Conservation (phyloP, 2,888 invertebrate species). For the Heliconius ismenius region DNA sequence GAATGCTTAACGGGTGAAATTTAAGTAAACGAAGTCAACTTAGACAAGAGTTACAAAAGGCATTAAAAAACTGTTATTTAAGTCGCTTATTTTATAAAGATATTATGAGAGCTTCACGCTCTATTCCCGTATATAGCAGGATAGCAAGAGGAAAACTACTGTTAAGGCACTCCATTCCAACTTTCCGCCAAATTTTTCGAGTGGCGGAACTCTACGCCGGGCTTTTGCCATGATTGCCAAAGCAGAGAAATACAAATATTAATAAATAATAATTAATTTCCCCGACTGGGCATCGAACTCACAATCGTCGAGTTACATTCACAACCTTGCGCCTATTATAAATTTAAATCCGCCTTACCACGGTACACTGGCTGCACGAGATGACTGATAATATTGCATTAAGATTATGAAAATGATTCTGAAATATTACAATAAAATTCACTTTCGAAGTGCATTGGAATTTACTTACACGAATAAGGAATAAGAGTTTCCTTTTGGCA, state of each 20-base stretch:
- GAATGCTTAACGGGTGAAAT: constrained; percentile 58
- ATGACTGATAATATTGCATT: constrained; percentile 33
- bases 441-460: constrained; percentile 39
- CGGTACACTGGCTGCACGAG: constrained; percentile 13
- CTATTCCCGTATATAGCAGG: too few species aligned
- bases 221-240: too few species aligned
- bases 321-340: too few species aligned
- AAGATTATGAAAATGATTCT: constrained; percentile 28
- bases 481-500: constrained; percentile 68
- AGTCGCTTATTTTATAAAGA: background rate
- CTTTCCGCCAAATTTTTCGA: too few species aligned
- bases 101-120: too few species aligned
- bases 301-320: too few species aligned
- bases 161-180: too few species aligned
- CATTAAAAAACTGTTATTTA: background rate
- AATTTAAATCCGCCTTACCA: background rate
- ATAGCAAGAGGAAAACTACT: too few species aligned
- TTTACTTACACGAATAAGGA: constrained; percentile 58
- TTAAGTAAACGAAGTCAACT: constrained; percentile 34
- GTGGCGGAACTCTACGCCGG: too few species aligned
- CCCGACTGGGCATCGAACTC: too few species aligned
- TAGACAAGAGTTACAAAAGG: constrained; percentile 12
- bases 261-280: too few species aligned
- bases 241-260: too few species aligned
- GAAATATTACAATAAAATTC: constrained; percentile 37